Base-by-base conservation (phyloP, 2,113 vertebrate species). In the Myotis yumanensis region DNA sequence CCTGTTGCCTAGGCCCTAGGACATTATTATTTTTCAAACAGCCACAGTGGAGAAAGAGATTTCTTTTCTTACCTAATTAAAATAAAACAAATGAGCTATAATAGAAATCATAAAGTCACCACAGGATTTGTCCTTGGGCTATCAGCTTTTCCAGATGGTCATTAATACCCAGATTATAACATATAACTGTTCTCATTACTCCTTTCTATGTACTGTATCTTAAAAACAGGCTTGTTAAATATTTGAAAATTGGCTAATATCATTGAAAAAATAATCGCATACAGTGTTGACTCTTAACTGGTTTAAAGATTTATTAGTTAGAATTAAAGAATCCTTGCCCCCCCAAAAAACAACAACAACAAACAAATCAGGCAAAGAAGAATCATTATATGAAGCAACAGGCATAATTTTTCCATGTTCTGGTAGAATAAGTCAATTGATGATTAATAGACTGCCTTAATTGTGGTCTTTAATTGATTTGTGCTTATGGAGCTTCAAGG, bases 121-220 rank as follows among this genome's bases (percentile, higher is more conserved):
- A 93, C 75, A 91, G 87, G 64, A 69, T 97, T 88, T 82, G 97
- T 97, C 96, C 96, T 94, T 90, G 94, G 94, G 95, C 97, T 97
- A 97, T 98, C 96, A 94, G 83, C 96, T 97, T 95, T 96, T 93
- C 94, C 96, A 98, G 96, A 92, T 97, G 94, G 91, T 94, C 95
- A 97, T 98, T 97, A 98, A 97, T 98, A 92, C 89, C 82, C 86
- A 97, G 87, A 95, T 98, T 98, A 97, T 96, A 97, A 97, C 82
- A 94, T 87, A 87, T 71, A 68, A 86, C 79, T 96, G 95, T 97
- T 93, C 96, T 97, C 93, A 94, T 98, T 97, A 97, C 93, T 97
- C 23, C 84, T 96, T 97, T 96, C 81, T 96, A 54, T 86, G 28
- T 20, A 80, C 52, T 91, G 40, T 25, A 88, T 90, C 68, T 96